Percentiles rank a stretch among this genome's conserved stretches.
Conservation (phyloP, 1,140 invertebrate genomes). For the Parasteatoda tepidariorum region DNA sequence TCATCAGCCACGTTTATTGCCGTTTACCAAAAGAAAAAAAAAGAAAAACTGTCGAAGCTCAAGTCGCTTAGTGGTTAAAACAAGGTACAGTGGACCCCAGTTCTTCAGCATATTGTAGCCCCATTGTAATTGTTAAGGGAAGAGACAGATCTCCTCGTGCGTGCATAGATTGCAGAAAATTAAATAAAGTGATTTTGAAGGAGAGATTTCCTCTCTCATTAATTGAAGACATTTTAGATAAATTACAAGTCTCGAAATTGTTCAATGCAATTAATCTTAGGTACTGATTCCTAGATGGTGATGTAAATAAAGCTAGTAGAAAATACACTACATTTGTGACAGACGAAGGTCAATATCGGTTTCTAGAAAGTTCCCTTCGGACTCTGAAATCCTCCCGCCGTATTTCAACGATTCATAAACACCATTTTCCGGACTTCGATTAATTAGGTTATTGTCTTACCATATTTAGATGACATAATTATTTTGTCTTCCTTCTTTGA, state of each 20-base stretch:
- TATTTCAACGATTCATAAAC: slow-evolving; percentile 58
- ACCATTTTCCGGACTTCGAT: slow-evolving; percentile 3
- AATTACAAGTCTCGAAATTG: too few species aligned
- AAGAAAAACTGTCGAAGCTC: not conserved
- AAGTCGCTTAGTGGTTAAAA: slow-evolving; percentile 17
- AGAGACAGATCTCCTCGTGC: slow-evolving; percentile 55
- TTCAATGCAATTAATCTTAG: too few species aligned
- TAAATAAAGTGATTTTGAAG: slow-evolving; percentile 27
- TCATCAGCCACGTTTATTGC: too few species aligned
- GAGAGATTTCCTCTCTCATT: slow-evolving; percentile 29
- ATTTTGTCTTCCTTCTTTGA: not conserved
- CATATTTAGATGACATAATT: slow-evolving; percentile 32
- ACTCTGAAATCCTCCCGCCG: slow-evolving; percentile 13
- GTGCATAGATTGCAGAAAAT: slow-evolving; percentile 61
- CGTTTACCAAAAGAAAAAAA: too few species aligned
- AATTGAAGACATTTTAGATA: too few species aligned
- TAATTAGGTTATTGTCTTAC: not conserved
- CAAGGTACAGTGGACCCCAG: not conserved
- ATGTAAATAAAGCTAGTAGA: not conserved
- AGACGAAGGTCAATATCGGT: slow-evolving; percentile 42
- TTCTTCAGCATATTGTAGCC: slow-evolving; percentile 6
- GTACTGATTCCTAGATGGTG: too few species aligned
- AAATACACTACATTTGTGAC: slow-evolving; percentile 59
- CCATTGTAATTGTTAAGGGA: slow-evolving; percentile 58
- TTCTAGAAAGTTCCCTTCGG: slow-evolving; percentile 41